Evolutionary conservation across 2,797 vertebrate species (phyloP).

Genomic region (Calcarius lapponicus): DNA sequence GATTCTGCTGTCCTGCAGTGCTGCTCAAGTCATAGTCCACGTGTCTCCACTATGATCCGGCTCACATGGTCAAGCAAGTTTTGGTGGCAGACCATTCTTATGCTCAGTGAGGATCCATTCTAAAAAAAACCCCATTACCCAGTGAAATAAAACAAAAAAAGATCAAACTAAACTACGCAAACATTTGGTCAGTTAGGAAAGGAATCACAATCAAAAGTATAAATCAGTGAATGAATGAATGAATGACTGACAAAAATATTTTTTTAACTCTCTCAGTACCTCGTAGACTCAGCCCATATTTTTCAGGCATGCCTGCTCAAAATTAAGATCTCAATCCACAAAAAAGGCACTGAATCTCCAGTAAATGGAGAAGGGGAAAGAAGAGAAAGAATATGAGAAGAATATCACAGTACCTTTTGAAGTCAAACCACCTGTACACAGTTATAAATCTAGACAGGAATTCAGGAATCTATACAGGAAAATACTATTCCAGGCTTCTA

Average conservation of each 20-base stretch:
- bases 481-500: not conserved
- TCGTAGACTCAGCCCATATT: not conserved
- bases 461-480: not conserved
- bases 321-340: not conserved
- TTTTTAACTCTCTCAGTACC: not conserved
- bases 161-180: not conserved
- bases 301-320: not conserved
- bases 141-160: not conserved
- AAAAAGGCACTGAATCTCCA: not conserved
- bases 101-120: not conserved
- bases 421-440: not conserved
- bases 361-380: not conserved
- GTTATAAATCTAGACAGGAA: not conserved
- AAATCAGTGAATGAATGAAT: not conserved
- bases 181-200: not conserved
- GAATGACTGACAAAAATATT: not conserved
- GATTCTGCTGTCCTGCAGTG: not conserved
- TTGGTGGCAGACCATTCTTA: not conserved
- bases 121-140: not conserved
- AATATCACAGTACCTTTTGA: not conserved
- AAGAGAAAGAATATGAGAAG: not conserved
- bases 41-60: not conserved
- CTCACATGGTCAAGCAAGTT: not conserved
- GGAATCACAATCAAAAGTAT: not conserved
- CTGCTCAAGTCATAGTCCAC: not conserved